These are phyloP conservation scores for Neocloeon triangulifer DNA, from an alignment of 1,140 invertebrate genomes.

Conservation along the genomic window DNA sequence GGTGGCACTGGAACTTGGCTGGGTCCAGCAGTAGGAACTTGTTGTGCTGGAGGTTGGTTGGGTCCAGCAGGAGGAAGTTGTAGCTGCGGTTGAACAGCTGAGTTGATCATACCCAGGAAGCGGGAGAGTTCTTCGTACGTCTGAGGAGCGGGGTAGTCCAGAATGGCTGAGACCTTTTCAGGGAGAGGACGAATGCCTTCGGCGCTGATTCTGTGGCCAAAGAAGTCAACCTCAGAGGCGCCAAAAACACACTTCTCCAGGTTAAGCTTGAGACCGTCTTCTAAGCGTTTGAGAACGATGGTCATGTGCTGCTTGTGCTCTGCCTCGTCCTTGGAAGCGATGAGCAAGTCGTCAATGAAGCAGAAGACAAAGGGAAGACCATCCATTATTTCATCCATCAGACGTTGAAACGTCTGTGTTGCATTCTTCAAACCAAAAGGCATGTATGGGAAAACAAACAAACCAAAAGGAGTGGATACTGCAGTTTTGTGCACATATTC, in stretches of 20 bases:
- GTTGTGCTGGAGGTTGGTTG: no score
- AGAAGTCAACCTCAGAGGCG: no score
- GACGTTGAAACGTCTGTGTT: constrained; percentile 10
- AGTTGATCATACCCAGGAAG: constrained; percentile 17
- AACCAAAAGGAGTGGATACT: constrained; percentile 12
- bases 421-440: constrained; percentile 9
- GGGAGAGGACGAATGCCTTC: constrained; percentile 16
- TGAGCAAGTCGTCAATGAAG: constrained; percentile 8
- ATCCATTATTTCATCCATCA: constrained; percentile 9
- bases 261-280: no score
- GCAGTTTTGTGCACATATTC: constrained; percentile 16
- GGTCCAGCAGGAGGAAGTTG: no score
- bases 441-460: no score
- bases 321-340: not conserved
- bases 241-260: no score
- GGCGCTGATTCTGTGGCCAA: no score
- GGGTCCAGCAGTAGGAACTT: no score
- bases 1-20: no score
- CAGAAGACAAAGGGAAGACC: constrained; percentile 5
- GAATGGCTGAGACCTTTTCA: constrained; percentile 18
- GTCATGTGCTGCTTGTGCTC: constrained; percentile 2
- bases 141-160: constrained; percentile 16
- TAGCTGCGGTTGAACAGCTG: no score
- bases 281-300: constrained; percentile 1
- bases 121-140: constrained; percentile 14